Base-by-base conservation (phyloP, 2,797 vertebrate species). In the Cichlasoma orientale region DNA sequence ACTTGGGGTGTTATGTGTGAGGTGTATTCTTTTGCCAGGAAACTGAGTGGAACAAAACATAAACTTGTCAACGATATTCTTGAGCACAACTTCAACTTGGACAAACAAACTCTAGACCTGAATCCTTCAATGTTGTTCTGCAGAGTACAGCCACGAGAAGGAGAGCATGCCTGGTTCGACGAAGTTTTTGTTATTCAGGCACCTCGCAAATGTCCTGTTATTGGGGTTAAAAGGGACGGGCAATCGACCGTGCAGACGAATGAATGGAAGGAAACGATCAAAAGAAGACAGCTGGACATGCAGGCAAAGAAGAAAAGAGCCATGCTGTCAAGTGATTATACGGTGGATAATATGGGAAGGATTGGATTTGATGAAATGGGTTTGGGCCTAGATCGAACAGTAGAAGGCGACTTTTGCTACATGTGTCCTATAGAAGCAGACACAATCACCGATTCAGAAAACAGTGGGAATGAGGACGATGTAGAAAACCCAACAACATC, bases 31-130 rank as follows among this genome's bases (percentile, higher is more conserved):
- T 87, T 85, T 58, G 54, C 70, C n/a, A 63, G 11, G 38, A 56
- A 4, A 36, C 19, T 89, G 50, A 69, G 80, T 73, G 77, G 54
- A n/a, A n/a, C 2, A 2, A 78, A 52, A 44, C 0, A 3, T 5
- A 56, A 18, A 27, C 31, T 79, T 9, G 23, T 82, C 3, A 38
- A 59, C 7, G 74, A 72, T 8, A 3, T 88, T 7, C 33, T 88
- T 11, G 44, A 83, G 25, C 84, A 88, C 71, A 86, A 88, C 74
- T 84, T 88, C 41, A 73, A 25, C 56, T 27, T 75, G 57, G 29
- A 68, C 44, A 68, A 68, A 31, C 63, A 68, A 25, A 52, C 4
- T 52, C 25, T 68, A 52, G 63, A 68, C 9, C 18, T 68, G 23
- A 68, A 68, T 68, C 44, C 63, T 68, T 68, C 63, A 68, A 68